Percentiles rank a stretch among this genome's conserved stretches.
Conservation (phyloP, 2,113 vertebrate species). For the Sphyrna mokarran region DNA sequence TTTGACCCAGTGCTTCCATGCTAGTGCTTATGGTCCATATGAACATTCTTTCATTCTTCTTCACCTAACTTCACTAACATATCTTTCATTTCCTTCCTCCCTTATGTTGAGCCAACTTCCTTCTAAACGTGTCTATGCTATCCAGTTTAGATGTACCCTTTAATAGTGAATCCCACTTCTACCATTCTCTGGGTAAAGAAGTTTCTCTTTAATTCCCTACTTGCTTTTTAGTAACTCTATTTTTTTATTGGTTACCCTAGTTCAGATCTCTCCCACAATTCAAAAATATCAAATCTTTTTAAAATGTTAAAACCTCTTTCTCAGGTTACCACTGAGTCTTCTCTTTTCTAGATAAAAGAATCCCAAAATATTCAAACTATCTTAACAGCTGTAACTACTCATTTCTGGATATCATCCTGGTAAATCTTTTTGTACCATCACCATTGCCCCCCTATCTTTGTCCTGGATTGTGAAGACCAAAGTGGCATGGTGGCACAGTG, state of each 20-base stretch:
- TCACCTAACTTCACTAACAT: not conserved
- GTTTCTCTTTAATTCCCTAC: not conserved
- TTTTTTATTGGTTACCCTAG: not conserved
- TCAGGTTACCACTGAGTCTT: not conserved
- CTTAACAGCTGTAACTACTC: not conserved
- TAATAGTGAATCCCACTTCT: not conserved
- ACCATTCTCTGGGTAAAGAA: not conserved
- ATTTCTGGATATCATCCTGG: not conserved
- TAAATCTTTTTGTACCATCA: not conserved
- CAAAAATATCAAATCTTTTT: not conserved
- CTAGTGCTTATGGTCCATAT: too few relatives aligned
- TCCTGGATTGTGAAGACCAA: not conserved
- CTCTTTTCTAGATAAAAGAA: not conserved
- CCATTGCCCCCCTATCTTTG: not conserved
- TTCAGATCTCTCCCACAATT: not conserved
- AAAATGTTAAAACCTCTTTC: not conserved
- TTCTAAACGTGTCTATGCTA: not conserved
- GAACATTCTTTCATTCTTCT: not conserved
- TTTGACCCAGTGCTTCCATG: not conserved
- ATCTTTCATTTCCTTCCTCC: not conserved
- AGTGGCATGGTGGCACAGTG: too few relatives aligned
- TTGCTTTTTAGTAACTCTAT: not conserved
- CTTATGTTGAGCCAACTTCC: not conserved
- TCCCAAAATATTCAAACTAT: not conserved
- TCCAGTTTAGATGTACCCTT: not conserved